Percentiles rank a stretch among this genome's conserved stretches.
Conservation (phyloP, 2,888 invertebrate genomes). For the Drosophila bunnanda region DNA sequence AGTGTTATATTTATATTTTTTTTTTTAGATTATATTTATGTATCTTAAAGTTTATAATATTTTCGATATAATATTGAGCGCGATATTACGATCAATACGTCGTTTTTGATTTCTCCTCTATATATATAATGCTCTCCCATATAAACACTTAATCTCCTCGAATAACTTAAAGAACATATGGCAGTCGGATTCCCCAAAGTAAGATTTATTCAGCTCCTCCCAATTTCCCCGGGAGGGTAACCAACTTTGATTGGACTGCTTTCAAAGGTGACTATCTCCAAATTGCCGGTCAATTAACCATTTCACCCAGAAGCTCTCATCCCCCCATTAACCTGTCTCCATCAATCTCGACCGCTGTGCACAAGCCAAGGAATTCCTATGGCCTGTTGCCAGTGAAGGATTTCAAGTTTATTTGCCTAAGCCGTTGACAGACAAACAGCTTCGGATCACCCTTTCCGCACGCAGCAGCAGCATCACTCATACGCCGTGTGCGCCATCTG, state of each 20-base stretch:
- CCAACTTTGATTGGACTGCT: slow-evolving; percentile 59
- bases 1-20: too few relatives aligned
- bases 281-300: slow-evolving; percentile 54
- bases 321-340: slow-evolving; percentile 35
- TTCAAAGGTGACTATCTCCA: slow-evolving; percentile 38
- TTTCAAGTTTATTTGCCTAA: slow-evolving; percentile 70
- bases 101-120: too few relatives aligned
- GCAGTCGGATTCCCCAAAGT: not conserved
- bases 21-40: too few relatives aligned
- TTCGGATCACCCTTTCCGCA: slow-evolving; percentile 26
- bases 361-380: slow-evolving; percentile 2
- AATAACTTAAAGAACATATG: not conserved
- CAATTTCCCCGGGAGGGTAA: not conserved
- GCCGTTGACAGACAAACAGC: slow-evolving; percentile 78
- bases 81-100: too few relatives aligned
- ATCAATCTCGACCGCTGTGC: slow-evolving; percentile 5
- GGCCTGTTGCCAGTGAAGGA: slow-evolving; percentile 25
- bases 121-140: too few relatives aligned
- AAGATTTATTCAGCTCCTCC: not conserved
- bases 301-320: slow-evolving; percentile 47
- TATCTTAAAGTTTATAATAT: too few relatives aligned
- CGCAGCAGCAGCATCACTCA: slow-evolving; percentile 55
- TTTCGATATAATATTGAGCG: too few relatives aligned
- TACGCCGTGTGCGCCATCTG: slow-evolving; percentile 75
- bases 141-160: too few relatives aligned